A percentile compares a stretch with the other conserved stretches of the same genome.
phyloP scores from a whole-genome alignment of 2,797 vertebrate genomes.

The Nyctalus aviator region DNA sequence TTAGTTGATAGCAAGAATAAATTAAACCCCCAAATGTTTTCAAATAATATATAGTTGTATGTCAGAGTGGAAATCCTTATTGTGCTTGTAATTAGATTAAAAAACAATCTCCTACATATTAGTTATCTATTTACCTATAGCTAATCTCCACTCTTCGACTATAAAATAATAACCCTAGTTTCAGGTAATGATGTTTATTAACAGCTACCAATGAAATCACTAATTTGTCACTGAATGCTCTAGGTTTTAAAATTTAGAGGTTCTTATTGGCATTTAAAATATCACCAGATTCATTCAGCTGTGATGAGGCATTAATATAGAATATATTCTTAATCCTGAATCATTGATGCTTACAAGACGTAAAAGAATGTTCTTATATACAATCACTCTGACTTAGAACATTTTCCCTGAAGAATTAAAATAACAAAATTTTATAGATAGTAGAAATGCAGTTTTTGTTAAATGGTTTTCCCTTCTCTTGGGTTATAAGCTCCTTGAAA shows the following conservation, averaged over 20 bases:
- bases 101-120: slow-evolving; percentile 19
- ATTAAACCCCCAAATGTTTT: slow-evolving; percentile 43
- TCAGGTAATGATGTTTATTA: slow-evolving; percentile 50
- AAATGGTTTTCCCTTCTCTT: neutral
- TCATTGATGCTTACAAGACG: slow-evolving; percentile 11
- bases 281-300: neutral
- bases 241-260: slow-evolving; percentile 45
- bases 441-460: neutral
- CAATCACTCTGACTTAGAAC: slow-evolving; percentile 36
- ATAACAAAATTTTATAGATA: slow-evolving; percentile 46
- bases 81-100: slow-evolving; percentile 39
- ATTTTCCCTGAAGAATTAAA: slow-evolving; percentile 52
- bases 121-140: neutral
- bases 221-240: slow-evolving; percentile 30
- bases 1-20: slow-evolving; percentile 40
- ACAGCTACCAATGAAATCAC: slow-evolving; percentile 32
- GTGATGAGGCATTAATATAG: neutral
- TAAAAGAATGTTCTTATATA: slow-evolving; percentile 25
- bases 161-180: neutral
- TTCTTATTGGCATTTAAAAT: slow-evolving; percentile 45
- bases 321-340: slow-evolving; percentile 15
- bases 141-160: slow-evolving; percentile 26
- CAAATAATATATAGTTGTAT: neutral
- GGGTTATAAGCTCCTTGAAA: slow-evolving; percentile 4
- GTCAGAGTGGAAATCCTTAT: neutral